Evolutionary conservation across 1,140 invertebrate genomes (phyloP).

Genomic region (Ceratina calcarata): DNA sequence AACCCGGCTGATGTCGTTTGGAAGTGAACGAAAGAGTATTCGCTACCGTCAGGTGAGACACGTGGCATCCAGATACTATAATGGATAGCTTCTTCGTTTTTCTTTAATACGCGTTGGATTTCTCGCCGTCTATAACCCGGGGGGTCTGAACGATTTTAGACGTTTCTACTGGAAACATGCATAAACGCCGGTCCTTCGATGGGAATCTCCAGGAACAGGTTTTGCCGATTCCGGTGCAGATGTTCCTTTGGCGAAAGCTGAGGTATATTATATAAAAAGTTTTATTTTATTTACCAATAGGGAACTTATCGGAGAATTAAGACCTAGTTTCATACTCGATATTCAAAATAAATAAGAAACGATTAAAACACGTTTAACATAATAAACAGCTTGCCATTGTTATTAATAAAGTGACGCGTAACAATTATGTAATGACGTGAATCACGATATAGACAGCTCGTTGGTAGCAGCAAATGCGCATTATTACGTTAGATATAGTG

Average conservation of each 20-base stretch:
- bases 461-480: too few species aligned
- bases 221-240: conserved; percentile 97
- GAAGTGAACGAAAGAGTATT: conserved; percentile 6
- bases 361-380: too few species aligned
- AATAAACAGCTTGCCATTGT: too few species aligned
- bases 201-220: conserved; percentile 85
- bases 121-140: not conserved
- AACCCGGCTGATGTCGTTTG: conserved; percentile 16
- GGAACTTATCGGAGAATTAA: too few species aligned
- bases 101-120: too few species aligned
- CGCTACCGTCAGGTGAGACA: conserved; percentile 48
- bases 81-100: not conserved
- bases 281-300: too few species aligned
- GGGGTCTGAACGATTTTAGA: conserved; percentile 36
- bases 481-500: not conserved
- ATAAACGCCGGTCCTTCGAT: conserved; percentile 78
- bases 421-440: too few species aligned
- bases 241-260: conserved; percentile 98
- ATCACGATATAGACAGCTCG: too few species aligned
- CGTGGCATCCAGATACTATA: conserved; percentile 38
- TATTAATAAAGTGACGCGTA: too few species aligned
- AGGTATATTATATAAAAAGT: conserved; percentile 81
- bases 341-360: too few species aligned
- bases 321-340: too few species aligned
- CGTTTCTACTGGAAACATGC: conserved; percentile 61